Evolutionary conservation across 1,140 invertebrate genomes (phyloP).

Genomic region (Eurytemora carolleeae): DNA sequence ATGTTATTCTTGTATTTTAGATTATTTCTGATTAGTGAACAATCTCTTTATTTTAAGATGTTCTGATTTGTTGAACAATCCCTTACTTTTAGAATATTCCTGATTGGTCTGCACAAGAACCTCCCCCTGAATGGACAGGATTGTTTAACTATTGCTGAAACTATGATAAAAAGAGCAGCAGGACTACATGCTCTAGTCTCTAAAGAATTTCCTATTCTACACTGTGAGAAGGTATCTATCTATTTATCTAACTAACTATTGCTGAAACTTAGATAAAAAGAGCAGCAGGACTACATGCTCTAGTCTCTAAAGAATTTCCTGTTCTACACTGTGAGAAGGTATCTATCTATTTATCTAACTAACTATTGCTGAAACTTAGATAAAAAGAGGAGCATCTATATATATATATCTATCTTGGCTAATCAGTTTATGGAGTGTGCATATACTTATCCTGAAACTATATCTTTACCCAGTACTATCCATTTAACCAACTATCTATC

Average conservation of each 20-base stretch:
- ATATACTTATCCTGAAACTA: too few species aligned
- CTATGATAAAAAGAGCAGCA: constrained; percentile 60
- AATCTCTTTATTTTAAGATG: too few species aligned
- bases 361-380: constrained; percentile 60
- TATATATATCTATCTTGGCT: too few species aligned
- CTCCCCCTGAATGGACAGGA: constrained; percentile 50
- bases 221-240: constrained; percentile 54
- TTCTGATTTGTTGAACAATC: too few species aligned
- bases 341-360: too few species aligned
- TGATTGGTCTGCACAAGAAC: constrained; percentile 59
- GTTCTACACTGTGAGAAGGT: constrained; percentile 48
- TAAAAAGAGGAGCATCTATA: constrained; percentile 61
- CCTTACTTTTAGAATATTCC: too few species aligned
- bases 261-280: constrained; percentile 61
- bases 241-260: too few species aligned
- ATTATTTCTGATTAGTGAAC: too few species aligned
- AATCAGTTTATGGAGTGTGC: too few species aligned
- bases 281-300: constrained; percentile 47
- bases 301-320: constrained; percentile 28
- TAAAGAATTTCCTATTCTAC: constrained; percentile 29
- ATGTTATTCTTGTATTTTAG: too few species aligned
- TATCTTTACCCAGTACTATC: too few species aligned
- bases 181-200: constrained; percentile 37
- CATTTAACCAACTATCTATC: too few species aligned
- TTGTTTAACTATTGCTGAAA: constrained; percentile 60